A percentile compares a stretch with the other conserved stretches of the same genome.
These are phyloP conservation scores for Conopomorpha cramerella DNA, from an alignment of 1,140 invertebrate genomes.

Conservation along the genomic window DNA sequence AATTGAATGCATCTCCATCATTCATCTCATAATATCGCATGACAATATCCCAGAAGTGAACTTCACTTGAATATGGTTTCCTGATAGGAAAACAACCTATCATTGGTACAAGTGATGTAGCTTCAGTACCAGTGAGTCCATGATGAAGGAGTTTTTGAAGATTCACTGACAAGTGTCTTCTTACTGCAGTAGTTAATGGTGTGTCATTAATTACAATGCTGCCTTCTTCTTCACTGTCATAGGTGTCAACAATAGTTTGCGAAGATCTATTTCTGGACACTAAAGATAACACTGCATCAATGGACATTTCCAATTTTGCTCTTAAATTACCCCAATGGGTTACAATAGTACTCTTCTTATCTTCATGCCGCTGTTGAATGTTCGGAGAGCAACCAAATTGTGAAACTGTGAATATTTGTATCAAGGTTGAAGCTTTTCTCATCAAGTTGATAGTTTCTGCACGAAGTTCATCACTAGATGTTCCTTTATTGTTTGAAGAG, in stretches of 20 bases:
- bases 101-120: slow-evolving; percentile 84
- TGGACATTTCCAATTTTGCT: slow-evolving; percentile 89
- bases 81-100: slow-evolving; percentile 85
- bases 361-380: slow-evolving; percentile 89
- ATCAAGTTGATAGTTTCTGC: slow-evolving; percentile 79
- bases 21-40: slow-evolving; percentile 47
- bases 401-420: slow-evolving; percentile 91
- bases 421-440: slow-evolving; percentile 82
- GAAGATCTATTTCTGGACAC: slow-evolving; percentile 58
- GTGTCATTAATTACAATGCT: slow-evolving; percentile 49
- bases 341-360: slow-evolving; percentile 68
- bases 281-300: slow-evolving; percentile 76
- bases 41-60: slow-evolving; percentile 49
- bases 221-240: slow-evolving; percentile 63
- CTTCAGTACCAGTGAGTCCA: slow-evolving; percentile 77
- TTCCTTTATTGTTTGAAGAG: too few relatives aligned
- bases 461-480: slow-evolving; percentile 41
- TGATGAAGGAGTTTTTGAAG: slow-evolving; percentile 93
- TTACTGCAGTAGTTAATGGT: slow-evolving; percentile 80
- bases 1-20: slow-evolving; percentile 77
- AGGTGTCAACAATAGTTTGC: slow-evolving; percentile 44
- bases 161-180: slow-evolving; percentile 88
- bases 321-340: slow-evolving; percentile 94
- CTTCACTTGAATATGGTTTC: slow-evolving; percentile 60
- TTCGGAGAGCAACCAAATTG: slow-evolving; percentile 92